A percentile compares a stretch with the other conserved stretches of the same genome.
Conservation (phyloP, 2,113 vertebrate species). For the Chelonoidis abingdonii region DNA sequence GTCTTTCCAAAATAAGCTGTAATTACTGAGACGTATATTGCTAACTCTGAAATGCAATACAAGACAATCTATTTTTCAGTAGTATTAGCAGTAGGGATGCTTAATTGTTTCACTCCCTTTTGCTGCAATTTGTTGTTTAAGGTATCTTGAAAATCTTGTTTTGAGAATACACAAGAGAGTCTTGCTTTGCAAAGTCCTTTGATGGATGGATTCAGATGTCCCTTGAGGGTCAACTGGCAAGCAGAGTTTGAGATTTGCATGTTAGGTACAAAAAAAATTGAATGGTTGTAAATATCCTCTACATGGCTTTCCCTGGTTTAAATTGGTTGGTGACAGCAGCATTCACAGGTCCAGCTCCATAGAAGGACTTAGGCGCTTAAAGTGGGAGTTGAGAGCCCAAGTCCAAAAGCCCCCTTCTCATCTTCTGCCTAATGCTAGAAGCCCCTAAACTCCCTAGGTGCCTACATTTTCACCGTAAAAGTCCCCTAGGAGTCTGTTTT, state of each 20-base stretch:
- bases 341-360: not conserved
- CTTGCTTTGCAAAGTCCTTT: not conserved
- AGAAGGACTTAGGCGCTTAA: not conserved
- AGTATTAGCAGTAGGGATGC: not conserved
- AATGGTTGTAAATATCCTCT: not conserved
- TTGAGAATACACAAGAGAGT: not conserved
- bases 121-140: accelerated
- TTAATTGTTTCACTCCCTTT: not conserved
- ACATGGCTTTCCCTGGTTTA: not conserved
- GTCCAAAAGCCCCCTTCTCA: too few species aligned
- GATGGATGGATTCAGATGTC: not conserved
- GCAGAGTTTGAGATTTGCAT: not conserved
- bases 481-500: too few species aligned
- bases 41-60: not conserved
- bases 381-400: too few species aligned
- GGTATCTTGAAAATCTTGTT: not conserved
- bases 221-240: not conserved
- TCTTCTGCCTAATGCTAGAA: too few species aligned
- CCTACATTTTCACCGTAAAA: too few species aligned
- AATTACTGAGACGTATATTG: not conserved
- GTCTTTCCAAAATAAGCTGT: not conserved
- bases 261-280: not conserved
- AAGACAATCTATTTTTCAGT: not conserved
- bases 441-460: too few species aligned
- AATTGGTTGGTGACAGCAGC: not conserved